Conservation (phyloP, 23 tunicate species). For the Phallusia fumigata region DNA sequence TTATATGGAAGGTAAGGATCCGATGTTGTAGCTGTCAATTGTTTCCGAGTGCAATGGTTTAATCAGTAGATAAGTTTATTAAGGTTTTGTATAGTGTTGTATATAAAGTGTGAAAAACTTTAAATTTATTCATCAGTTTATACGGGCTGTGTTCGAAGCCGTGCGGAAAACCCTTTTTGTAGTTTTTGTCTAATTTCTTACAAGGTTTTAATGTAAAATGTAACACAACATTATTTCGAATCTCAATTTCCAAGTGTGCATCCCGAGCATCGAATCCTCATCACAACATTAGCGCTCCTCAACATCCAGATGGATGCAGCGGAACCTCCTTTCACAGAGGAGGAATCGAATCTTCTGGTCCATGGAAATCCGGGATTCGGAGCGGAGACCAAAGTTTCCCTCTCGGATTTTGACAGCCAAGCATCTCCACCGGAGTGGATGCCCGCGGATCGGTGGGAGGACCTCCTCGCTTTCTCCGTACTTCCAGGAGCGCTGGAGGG, state of each 20-base stretch:
- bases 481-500: conserved; percentile 78
- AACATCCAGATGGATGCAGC: conserved; percentile 69
- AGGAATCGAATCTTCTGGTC: conserved; percentile 68
- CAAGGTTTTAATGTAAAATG: too few species aligned
- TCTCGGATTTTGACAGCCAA: conserved; percentile 62
- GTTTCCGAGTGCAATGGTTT: too few species aligned
- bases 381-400: conserved; percentile 15
- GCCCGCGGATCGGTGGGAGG: conserved; percentile 89
- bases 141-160: conserved; percentile 54
- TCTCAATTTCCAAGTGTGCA: conserved; percentile 38
- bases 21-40: too few species aligned
- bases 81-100: too few species aligned
- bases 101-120: too few species aligned
- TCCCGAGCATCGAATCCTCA: conserved; percentile 77
- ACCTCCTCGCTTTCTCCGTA: conserved; percentile 61
- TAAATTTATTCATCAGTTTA: conserved; percentile 50
- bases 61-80: too few species aligned
- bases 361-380: conserved; percentile 93
- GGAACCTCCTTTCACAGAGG: conserved; percentile 58
- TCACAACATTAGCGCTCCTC: conserved; percentile 60
- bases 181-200: background rate
- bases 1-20: too few species aligned
- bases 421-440: conserved; percentile 79
- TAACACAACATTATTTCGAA: too few species aligned
- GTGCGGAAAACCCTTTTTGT: background rate